Evolutionary conservation across 2,888 invertebrate genomes (phyloP), one percentile per base, ranked within the genome.

Genomic region (Plusia festucae): DNA sequence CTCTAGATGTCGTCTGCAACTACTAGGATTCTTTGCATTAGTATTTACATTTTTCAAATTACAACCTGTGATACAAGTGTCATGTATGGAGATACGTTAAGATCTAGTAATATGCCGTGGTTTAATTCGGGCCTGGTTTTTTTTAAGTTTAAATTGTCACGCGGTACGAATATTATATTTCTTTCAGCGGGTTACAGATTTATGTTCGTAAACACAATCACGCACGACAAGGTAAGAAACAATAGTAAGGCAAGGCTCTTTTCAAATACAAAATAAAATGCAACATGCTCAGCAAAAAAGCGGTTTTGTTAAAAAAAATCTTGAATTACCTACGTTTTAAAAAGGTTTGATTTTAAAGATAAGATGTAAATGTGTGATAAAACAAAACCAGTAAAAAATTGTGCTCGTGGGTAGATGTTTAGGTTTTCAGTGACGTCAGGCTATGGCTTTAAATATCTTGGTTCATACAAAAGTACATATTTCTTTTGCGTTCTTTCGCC

Each of bases 321-420:
- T 27, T 59, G 53, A 56, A 32, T 24, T 62, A 57, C n/a, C n/a
- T n/a, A n/a, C 67, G 56, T 71, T 76, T 54, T 53, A 76, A 73
- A 66, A 57, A 57, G 61, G 61, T 56, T 53, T 16, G 67, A 72
- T 76, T 71, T 57, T 71, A 60, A 76, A 76, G 77, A 73, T 76
- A 73, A 70, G 56, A 70, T 52, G 65, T 70, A 49, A 49, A 49
- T 49, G 46, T 49, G 46, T 49, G 46, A 49, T 49, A 69, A 55
- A 60, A 70, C 16, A 60, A 58, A 65, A 60, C 49, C 46, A n/a
- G 34, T 52, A 44, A 32, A 74, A 52, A 60, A 49, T 51, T 51
- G 44, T 15, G 44, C 44, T 44, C 57, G 54, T 30, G 40, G 34
- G 51, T 27, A 61, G 49, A 56, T 18, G 9, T 32, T 34, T 44